Evolutionary conservation across 2,888 invertebrate species (phyloP), one percentile per base, ranked within the genome.

Genomic region (Cephus runcator): DNA sequence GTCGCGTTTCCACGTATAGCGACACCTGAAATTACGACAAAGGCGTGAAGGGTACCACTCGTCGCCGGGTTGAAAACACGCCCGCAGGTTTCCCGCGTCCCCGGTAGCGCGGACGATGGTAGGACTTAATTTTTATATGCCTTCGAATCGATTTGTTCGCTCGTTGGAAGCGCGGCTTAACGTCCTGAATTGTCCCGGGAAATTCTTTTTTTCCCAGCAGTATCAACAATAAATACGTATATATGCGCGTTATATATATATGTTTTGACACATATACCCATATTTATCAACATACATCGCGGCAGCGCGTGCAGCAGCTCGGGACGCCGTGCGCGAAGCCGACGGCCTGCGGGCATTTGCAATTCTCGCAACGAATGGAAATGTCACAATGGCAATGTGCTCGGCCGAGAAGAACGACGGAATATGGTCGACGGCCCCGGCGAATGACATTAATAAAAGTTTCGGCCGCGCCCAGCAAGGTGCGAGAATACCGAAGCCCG

Each of bases 381-480:
- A 56, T 56, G 56, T 56, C 56, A 56, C 56, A 56, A 56, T 56
- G 56, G 56, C 56, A 56, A 15, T 56, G 23, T 56, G 56, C 56
- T 56, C 56, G 56, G 6, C 56, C 56, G 56, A 56, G 56, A 56
- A 56, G 56, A 23, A 56, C 56, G 56, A 23, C 23, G 23, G 56
- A 56, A 56, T 56, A 56, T 23, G 56, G 56, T 23, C 23, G 56
- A 56, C 56, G 56, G 56, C 56, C 9, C 56, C 35, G n/a, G 33
- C 9, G 35, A 73, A 73, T n/a, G 15, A 77, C 15, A 69, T 69
- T 35, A 69, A 68, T 15, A 75, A 56, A 69, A 12, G 76, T 79
- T 75, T 75, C 33, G 77, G 77, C 77, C 75, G 68, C 77, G 36
- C 79, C 77, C 79, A 77, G 33, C 69, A 34, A 30, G 75, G 75